A percentile compares a stretch with the other conserved stretches of the same genome.
Evolutionary conservation across 2,888 invertebrate genomes (phyloP).

Genomic region (Iphiclides podalirius): DNA sequence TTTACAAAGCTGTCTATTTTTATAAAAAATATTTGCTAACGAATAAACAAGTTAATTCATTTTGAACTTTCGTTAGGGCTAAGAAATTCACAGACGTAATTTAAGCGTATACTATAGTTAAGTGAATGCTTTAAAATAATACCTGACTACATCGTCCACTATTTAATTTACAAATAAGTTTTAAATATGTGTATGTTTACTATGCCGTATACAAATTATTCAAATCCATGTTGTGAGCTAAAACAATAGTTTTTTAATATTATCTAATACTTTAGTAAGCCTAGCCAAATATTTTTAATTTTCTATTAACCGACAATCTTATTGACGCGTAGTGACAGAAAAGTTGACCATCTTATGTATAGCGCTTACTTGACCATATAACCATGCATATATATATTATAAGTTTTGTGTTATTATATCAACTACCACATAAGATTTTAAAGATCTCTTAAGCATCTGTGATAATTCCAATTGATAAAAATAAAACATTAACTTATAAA

Average conservation of each 20-base stretch:
- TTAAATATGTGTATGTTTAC: too few relatives aligned
- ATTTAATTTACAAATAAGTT: slow-evolving; percentile 2
- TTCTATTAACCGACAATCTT: neutral
- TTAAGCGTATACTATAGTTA: neutral
- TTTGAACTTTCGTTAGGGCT: too few relatives aligned
- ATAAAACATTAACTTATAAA: slow-evolving; percentile 69
- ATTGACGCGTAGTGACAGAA: too few relatives aligned
- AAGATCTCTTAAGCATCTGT: slow-evolving; percentile 79
- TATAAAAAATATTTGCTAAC: too few relatives aligned
- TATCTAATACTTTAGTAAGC: neutral
- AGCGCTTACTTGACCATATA: slow-evolving; percentile 29
- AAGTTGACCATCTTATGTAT: too few relatives aligned
- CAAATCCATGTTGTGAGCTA: neutral
- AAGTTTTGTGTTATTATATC: slow-evolving; percentile 48
- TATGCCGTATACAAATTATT: neutral
- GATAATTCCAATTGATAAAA: slow-evolving; percentile 74
- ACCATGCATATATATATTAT: slow-evolving; percentile 35
- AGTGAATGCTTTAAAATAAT: slow-evolving; percentile 7
- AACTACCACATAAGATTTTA: slow-evolving; percentile 71
- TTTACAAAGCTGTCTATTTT: too few relatives aligned
- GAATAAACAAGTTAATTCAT: too few relatives aligned
- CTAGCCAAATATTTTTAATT: neutral
- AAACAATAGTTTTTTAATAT: neutral
- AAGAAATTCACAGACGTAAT: neutral
- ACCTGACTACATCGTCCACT: neutral